Percentiles rank a stretch among this genome's conserved stretches.
Evolutionary conservation across 2,797 vertebrate species (phyloP).

Genomic region (Scyliorhinus canicula): DNA sequence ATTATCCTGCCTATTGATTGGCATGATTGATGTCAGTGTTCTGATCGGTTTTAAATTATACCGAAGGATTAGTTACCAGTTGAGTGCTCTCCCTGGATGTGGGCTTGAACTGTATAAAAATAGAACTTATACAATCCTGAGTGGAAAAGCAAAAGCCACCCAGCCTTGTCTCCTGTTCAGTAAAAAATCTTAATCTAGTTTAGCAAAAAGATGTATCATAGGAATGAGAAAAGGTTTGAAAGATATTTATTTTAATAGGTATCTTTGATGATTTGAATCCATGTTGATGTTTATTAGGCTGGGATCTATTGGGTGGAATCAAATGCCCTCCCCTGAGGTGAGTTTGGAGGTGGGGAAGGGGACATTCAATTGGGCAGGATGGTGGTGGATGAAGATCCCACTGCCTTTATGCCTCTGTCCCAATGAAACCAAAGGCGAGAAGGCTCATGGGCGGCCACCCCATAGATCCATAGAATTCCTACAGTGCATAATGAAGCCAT

Average conservation of each 20-base stretch:
- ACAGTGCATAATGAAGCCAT: too few relatives aligned
- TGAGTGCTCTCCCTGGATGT: not conserved
- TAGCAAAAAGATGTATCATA: not conserved
- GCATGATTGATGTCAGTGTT: not conserved
- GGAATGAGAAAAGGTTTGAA: too few relatives aligned
- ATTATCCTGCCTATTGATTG: not conserved
- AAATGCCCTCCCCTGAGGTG: too few relatives aligned
- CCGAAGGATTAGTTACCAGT: not conserved
- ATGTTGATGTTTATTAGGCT: not conserved
- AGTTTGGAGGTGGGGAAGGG: too few relatives aligned
- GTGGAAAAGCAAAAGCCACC: not conserved
- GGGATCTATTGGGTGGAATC: not conserved
- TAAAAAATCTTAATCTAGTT: not conserved
- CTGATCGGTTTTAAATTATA: not conserved
- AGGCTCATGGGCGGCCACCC: too few relatives aligned
- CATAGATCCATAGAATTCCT: too few relatives aligned
- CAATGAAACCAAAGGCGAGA: too few relatives aligned
- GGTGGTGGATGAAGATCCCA: too few relatives aligned
- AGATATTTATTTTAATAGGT: not conserved
- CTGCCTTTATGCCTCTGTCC: too few relatives aligned
- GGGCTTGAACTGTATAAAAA: not conserved
- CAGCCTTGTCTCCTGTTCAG: not conserved
- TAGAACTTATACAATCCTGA: not conserved
- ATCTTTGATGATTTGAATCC: not conserved
- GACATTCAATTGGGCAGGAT: too few relatives aligned